Evolutionary conservation across 2,797 vertebrate genomes (phyloP).

Genomic region (Lepilemur septentrionalis): DNA sequence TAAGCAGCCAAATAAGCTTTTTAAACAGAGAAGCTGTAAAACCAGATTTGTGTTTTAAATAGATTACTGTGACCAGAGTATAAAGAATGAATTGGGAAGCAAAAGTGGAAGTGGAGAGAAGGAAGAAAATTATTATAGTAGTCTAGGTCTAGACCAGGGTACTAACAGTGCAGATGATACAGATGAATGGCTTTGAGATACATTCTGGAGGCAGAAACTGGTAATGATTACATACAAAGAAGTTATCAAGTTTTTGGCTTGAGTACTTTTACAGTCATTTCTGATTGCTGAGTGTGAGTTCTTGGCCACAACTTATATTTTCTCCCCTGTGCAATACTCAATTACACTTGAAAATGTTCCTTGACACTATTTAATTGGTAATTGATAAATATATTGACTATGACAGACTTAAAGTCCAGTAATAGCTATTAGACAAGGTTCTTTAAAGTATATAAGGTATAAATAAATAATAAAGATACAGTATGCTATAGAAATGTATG

Average conservation of each 20-base stretch:
- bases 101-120: not conserved
- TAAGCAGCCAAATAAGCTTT: not conserved
- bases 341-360: not conserved
- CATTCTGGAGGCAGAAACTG: not conserved
- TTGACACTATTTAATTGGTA: not conserved
- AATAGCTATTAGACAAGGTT: not conserved
- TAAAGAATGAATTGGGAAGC: not conserved
- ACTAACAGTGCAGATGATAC: not conserved
- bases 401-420: not conserved
- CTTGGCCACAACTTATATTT: not conserved
- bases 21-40: not conserved
- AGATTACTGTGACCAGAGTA: not conserved
- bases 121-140: not conserved
- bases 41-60: not conserved
- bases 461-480: not conserved
- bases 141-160: not conserved
- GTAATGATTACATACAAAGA: not conserved
- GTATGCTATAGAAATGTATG: not conserved
- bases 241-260: not conserved
- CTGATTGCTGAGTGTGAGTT: not conserved
- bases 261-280: not conserved
- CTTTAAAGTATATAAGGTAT: not conserved
- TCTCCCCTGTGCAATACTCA: not conserved
- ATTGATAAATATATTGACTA: not conserved
- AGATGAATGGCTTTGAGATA: not conserved